Percentiles rank a stretch among this genome's conserved stretches.
These are phyloP conservation scores for Cosmia pyralina DNA, from an alignment of 2,888 invertebrate genomes.

Conservation along the genomic window DNA sequence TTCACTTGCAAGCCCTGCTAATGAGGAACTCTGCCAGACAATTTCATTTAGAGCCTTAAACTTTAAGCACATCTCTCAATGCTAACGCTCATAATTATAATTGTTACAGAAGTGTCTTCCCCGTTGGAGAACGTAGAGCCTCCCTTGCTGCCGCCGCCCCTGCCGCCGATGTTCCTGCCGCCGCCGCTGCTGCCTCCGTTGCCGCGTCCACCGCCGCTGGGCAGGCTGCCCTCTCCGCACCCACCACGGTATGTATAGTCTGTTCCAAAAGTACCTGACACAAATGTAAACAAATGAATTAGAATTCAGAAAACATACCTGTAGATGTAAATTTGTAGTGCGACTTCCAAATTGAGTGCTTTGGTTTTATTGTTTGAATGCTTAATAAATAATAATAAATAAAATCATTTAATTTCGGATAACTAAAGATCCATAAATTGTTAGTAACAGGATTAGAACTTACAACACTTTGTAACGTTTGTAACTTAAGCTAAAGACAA, in stretches of 20 bases:
- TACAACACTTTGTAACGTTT: no score
- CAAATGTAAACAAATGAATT: neutral
- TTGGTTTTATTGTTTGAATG: neutral
- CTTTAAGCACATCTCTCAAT: neutral
- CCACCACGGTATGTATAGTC: slow-evolving; percentile 80
- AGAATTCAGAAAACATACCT: neutral
- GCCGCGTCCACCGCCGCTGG: slow-evolving; percentile 90
- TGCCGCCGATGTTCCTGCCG: slow-evolving; percentile 88
- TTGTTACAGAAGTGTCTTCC: slow-evolving; percentile 87
- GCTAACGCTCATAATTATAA: neutral
- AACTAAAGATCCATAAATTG: no score
- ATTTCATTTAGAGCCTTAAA: neutral
- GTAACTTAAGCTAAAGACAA: no score
- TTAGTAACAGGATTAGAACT: no score
- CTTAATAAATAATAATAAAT: no score
- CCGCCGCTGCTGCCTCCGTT: slow-evolving; percentile 91
- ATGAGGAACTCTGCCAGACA: neutral
- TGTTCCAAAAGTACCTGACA: neutral
- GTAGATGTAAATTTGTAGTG: neutral
- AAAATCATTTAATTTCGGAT: no score
- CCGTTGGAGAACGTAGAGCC: slow-evolving; percentile 81
- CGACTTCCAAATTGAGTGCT: neutral
- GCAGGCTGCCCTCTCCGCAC: slow-evolving; percentile 90
- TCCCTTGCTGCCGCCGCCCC: slow-evolving; percentile 75
- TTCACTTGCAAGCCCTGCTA: neutral